Base-by-base conservation (phyloP, 2,113 vertebrate genomes). In the Poicephalus meyeri region DNA sequence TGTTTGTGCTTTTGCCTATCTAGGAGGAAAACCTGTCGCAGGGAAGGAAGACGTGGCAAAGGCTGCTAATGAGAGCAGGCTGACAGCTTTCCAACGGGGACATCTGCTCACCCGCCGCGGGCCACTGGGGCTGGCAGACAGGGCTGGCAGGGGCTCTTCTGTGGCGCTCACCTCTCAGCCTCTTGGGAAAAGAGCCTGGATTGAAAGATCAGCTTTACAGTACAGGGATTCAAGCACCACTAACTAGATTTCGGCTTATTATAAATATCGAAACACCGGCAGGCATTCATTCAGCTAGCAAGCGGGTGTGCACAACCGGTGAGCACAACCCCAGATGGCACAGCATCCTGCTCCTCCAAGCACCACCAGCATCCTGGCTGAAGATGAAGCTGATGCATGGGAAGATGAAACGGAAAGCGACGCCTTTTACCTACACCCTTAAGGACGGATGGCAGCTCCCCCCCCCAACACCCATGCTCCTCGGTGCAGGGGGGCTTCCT, bases 161-260 rank as follows among this genome's bases (percentile, higher is more conserved):
- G 3, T 0, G 2, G 24, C 37, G 35, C 70, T 68, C 81, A 72
- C 44, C 46, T 71, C 49, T 35, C 73, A 52, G 4, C 25, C 58
- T 70, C 11, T 8, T 26, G 66, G 76, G 44, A 35, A 65, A 76
- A 69, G 91, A 94, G 91, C 73, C 89, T 81, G 78, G 71, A 76
- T 72, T 53, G 88, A 89, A 96, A 92, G 86, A 84, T 93, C 95
- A 97, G 91, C 93, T 96, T 97, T 96, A 95, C 96, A 97, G 96
- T 95, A 97, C 92, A 86, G 88, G 88, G 95, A 93, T 96, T 96
- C 83, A 47, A 97, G 95, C 95, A 96, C 96, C 96, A 93, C 95
- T 52, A 93, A 66, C 91, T 91, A 24, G 83, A 78, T 84, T 84
- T 77, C n/a, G 0, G 72, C 64, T 92, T 31, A 23, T 44, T 39